Evolutionary conservation across 2,797 vertebrate genomes (phyloP).

Genomic region (Megaceryle alcyon): DNA sequence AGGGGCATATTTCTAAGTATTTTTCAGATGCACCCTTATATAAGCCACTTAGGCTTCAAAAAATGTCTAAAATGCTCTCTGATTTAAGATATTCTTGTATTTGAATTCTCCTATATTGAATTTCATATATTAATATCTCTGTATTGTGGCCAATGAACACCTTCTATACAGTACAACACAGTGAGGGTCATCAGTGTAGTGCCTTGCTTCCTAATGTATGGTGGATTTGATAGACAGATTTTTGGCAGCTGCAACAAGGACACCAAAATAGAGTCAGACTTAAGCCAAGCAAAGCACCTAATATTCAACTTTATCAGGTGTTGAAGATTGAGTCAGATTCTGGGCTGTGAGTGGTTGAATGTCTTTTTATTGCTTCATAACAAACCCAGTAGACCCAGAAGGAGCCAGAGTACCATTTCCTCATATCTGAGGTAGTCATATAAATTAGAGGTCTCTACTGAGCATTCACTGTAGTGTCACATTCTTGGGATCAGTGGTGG

Average conservation of each 20-base stretch:
- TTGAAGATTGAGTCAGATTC: constrained; percentile 45
- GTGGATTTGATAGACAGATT: background rate
- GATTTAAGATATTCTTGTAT: background rate
- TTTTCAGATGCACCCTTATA: background rate
- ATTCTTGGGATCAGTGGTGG: background rate
- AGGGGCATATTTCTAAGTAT: background rate
- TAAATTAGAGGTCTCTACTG: constrained; percentile 16
- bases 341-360: constrained; percentile 14
- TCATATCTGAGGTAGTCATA: background rate
- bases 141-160: background rate
- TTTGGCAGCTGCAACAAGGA: background rate
- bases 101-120: background rate
- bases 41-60: background rate
- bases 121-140: background rate
- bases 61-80: background rate
- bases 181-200: background rate
- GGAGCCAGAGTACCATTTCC: constrained; percentile 6
- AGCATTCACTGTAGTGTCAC: background rate
- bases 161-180: background rate
- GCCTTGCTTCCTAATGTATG: background rate
- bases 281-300: constrained; percentile 30
- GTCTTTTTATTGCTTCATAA: constrained; percentile 45
- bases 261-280: background rate
- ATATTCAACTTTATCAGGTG: constrained; percentile 12
- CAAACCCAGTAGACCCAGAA: constrained; percentile 40